phyloP scores from a whole-genome alignment of 2,113 vertebrate genomes.

The Nematolebias whitei region DNA sequence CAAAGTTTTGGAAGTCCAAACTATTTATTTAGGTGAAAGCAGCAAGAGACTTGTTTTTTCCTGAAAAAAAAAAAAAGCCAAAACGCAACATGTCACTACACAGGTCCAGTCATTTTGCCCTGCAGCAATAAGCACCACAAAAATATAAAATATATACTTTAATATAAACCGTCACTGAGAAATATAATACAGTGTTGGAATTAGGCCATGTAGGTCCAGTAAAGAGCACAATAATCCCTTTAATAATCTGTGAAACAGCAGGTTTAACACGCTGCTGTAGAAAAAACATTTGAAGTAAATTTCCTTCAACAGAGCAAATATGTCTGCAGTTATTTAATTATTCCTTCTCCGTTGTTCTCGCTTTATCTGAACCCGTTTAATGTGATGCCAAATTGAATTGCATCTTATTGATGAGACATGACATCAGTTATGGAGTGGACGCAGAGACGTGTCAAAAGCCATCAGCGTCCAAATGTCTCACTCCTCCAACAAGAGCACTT shows the following conservation, averaged over 20 bases:
- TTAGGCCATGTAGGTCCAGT: too few species aligned
- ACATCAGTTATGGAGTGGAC: slow-evolving; percentile 23
- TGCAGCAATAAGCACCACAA: too few species aligned
- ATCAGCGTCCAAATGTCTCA: slow-evolving; percentile 16
- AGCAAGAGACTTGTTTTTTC: too few species aligned
- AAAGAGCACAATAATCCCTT: not conserved
- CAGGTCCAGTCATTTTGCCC: too few species aligned
- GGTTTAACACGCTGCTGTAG: slow-evolving; percentile 31
- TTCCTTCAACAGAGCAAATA: slow-evolving; percentile 28
- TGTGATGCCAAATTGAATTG: slow-evolving; percentile 50
- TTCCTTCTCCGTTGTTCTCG: slow-evolving; percentile 18
- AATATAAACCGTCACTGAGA: too few species aligned
- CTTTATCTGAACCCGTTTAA: slow-evolving; percentile 50
- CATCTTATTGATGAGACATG: slow-evolving; percentile 42
- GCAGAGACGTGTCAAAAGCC: slow-evolving; percentile 19
- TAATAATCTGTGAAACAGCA: slow-evolving; percentile 19
- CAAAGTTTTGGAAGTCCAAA: too few species aligned
- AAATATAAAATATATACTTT: too few species aligned
- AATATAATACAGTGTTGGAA: too few species aligned
- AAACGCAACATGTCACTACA: too few species aligned
- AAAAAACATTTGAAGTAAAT: slow-evolving; percentile 32
- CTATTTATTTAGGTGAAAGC: too few species aligned
- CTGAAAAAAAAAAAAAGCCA: too few species aligned
- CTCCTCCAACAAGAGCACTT: slow-evolving; percentile 20
- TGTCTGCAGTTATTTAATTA: slow-evolving; percentile 22